Conservation (phyloP, 2,888 invertebrate species). For the Chesias legatella region DNA sequence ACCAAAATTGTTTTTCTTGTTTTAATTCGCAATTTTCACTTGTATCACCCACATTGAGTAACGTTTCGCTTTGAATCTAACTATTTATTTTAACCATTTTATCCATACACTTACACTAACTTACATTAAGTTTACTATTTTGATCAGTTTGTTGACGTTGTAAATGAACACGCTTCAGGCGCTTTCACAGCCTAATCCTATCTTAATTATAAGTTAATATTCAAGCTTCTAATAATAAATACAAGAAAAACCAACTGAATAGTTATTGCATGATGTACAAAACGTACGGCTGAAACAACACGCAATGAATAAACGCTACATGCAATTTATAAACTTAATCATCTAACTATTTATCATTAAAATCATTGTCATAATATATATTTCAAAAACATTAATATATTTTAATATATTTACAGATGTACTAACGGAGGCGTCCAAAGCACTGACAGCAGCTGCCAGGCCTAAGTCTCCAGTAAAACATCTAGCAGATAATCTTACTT, state of each 20-base stretch:
- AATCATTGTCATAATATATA: too few relatives aligned
- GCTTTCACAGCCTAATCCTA: slow-evolving; percentile 24
- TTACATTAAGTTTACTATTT: slow-evolving; percentile 27
- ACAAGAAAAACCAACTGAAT: slow-evolving; percentile 5
- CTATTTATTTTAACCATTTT: slow-evolving; percentile 54
- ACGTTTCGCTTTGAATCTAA: slow-evolving; percentile 79
- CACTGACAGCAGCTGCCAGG: slow-evolving; percentile 58
- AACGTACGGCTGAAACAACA: slow-evolving; percentile 7
- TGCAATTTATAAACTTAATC: too few relatives aligned
- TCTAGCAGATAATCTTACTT: slow-evolving; percentile 67
- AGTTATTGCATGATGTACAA: slow-evolving; percentile 3
- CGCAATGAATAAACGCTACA: slow-evolving; percentile 8
- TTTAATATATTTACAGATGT: slow-evolving; percentile 59
- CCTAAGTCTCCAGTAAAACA: slow-evolving; percentile 74
- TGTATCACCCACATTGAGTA: slow-evolving; percentile 66
- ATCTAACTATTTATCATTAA: too few relatives aligned
- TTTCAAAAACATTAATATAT: background rate
- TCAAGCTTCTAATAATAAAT: slow-evolving; percentile 9
- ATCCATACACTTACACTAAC: slow-evolving; percentile 23
- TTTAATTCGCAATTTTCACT: slow-evolving; percentile 57
- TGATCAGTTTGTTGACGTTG: slow-evolving; percentile 10
- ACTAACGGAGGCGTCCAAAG: slow-evolving; percentile 60
- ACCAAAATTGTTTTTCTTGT: slow-evolving; percentile 43
- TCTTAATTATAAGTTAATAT: background rate
- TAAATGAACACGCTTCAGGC: slow-evolving; percentile 27